phyloP scores from a whole-genome alignment of 2,888 invertebrate species.

The Druceiella hillmani region DNA sequence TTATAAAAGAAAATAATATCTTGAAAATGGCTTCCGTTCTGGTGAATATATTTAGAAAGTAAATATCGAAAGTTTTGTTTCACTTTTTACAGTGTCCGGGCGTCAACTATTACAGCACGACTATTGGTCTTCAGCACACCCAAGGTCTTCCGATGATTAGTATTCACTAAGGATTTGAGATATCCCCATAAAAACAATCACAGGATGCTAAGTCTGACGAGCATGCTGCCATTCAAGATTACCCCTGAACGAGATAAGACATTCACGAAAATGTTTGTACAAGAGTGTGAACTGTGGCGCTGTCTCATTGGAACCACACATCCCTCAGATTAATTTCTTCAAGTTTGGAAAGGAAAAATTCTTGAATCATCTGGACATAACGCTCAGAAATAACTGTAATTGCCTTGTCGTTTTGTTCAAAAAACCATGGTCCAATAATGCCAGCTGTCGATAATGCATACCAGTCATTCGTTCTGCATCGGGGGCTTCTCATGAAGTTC shows the following conservation, averaged over 20 bases:
- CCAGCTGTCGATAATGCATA: neutral
- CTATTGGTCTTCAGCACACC: neutral
- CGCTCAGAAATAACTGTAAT: slow-evolving; percentile 4
- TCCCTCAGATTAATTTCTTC: neutral
- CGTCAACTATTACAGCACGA: neutral
- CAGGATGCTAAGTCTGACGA: neutral
- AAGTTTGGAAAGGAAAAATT: too few species aligned
- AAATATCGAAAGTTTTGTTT: neutral
- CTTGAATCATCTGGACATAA: neutral
- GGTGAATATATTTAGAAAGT: slow-evolving; percentile 4
- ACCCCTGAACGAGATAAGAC: slow-evolving; percentile 2
- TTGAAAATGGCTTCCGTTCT: slow-evolving; percentile 1
- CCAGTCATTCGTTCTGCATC: neutral
- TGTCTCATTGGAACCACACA: neutral
- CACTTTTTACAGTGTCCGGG: neutral
- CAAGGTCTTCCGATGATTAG: neutral
- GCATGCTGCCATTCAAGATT: slow-evolving; percentile 3
- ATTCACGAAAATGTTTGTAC: neutral
- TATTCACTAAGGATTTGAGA: too few species aligned
- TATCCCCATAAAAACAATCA: slow-evolving; percentile 4
- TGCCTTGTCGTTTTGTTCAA: slow-evolving; percentile 1
- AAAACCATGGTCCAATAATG: slow-evolving; percentile 1
- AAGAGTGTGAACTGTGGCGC: neutral
- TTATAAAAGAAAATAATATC: neutral
- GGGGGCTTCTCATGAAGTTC: too few species aligned